These are phyloP conservation scores for Oreochromis spilurus DNA, from an alignment of 2,113 vertebrate species.

Conservation along the genomic window DNA sequence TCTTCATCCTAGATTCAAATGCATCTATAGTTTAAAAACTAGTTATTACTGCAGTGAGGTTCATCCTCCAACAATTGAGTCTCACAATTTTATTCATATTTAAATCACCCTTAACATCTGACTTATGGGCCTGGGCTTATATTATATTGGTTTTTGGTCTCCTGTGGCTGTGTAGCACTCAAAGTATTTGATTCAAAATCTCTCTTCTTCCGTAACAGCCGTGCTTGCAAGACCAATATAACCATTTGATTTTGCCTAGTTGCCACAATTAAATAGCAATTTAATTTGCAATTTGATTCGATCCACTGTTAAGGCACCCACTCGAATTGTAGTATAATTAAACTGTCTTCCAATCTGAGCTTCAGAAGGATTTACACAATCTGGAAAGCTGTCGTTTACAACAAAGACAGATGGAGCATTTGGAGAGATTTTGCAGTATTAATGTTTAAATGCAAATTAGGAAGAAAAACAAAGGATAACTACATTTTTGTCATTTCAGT, in stretches of 20 bases:
- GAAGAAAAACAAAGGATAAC: not conserved
- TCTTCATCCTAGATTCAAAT: conserved; percentile 77
- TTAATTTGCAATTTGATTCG: not conserved
- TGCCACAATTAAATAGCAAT: not conserved
- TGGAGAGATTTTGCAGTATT: not conserved
- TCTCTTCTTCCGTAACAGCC: not conserved
- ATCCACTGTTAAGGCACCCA: not conserved
- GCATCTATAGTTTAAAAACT: not conserved
- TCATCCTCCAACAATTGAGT: not conserved
- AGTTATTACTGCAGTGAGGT: not conserved
- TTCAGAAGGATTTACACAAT: not conserved
- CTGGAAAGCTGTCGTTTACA: not conserved
- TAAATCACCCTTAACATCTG: not conserved
- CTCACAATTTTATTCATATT: not conserved
- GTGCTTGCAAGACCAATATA: not conserved
- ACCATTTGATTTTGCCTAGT: not conserved
- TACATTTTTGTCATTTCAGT: not conserved
- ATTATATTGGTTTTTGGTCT: not conserved
- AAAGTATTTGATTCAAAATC: not conserved
- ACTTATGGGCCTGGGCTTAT: not conserved
- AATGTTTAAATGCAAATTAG: not conserved
- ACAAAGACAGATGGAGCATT: not conserved
- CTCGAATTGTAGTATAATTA: not conserved
- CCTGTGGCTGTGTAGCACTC: not conserved
- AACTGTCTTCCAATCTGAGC: not conserved